Evolutionary conservation across 92 coral and sea anemone genomes (phyloP).

Genomic region (Umimayanthus chanpuru): DNA sequence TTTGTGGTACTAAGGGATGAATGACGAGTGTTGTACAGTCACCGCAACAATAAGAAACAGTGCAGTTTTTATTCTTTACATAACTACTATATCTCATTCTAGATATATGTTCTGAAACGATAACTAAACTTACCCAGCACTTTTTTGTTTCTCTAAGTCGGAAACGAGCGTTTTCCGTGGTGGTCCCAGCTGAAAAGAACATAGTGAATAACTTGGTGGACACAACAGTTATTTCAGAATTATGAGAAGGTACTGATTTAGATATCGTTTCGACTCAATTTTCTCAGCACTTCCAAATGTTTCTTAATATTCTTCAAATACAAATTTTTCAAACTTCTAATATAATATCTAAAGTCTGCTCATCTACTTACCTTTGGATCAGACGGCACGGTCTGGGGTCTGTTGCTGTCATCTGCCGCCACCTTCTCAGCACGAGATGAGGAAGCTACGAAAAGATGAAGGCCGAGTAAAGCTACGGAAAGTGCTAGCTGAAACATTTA

Average conservation of each 20-base stretch:
- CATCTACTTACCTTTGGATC: conserved; percentile 54
- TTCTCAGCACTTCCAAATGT: no score
- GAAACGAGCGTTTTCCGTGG: not conserved
- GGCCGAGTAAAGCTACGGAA: not conserved
- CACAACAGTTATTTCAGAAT: not conserved
- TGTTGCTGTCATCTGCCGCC: conserved; percentile 64
- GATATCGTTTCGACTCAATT: no score
- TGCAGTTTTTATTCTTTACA: not conserved
- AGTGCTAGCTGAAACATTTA: not conserved
- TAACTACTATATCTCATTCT: not conserved
- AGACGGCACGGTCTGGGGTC: conserved; percentile 88
- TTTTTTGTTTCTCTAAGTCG: conserved; percentile 23
- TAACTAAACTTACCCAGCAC: conserved; percentile 4
- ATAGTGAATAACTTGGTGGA: not conserved
- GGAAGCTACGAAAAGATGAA: conserved; percentile 48
- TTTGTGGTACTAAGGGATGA: not conserved
- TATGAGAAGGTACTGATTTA: no score
- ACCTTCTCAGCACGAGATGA: conserved; percentile 58
- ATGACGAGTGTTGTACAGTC: not conserved
- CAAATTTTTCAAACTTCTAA: not conserved
- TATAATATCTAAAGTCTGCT: not conserved
- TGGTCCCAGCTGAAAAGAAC: conserved; percentile 7
- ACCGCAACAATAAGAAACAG: not conserved
- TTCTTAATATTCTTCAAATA: not conserved
- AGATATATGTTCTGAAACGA: not conserved